A percentile compares a stretch with the other conserved stretches of the same genome.
phyloP scores from a whole-genome alignment of 2,888 invertebrate genomes.

The Iselma pallidipennis region DNA sequence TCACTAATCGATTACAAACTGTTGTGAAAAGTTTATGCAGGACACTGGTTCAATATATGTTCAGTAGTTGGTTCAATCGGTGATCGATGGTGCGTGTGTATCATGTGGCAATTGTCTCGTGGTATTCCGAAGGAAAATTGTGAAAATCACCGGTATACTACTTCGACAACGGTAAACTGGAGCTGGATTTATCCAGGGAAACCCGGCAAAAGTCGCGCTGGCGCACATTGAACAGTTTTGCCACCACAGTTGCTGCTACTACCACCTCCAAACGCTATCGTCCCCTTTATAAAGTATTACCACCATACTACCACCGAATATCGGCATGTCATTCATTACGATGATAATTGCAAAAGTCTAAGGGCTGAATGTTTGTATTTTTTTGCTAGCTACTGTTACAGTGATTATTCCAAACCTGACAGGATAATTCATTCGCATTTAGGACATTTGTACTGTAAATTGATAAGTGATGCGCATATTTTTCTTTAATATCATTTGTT shows the following conservation, averaged over 20 bases:
- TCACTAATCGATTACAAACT: background rate
- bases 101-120: conserved; percentile 21
- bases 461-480: background rate
- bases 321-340: conserved; percentile 42
- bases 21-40: background rate
- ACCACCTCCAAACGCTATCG: background rate
- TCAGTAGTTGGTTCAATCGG: background rate
- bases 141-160: conserved; percentile 34
- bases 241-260: background rate
- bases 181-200: conserved; percentile 46
- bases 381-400: conserved; percentile 18
- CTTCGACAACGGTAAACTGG: conserved; percentile 44
- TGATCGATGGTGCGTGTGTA: background rate
- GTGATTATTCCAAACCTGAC: background rate
- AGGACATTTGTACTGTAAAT: conserved; percentile 9
- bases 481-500: background rate
- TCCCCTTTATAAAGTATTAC: background rate
- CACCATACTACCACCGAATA: conserved; percentile 16
- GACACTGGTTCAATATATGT: background rate
- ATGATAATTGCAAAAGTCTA: conserved; percentile 42
- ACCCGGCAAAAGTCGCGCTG: conserved; percentile 44
- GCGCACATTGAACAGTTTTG: conserved; percentile 31
- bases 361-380: conserved; percentile 40
- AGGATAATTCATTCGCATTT: conserved; percentile 2
- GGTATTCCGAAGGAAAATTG: conserved; percentile 25